Evolutionary conservation across 2,888 invertebrate species (phyloP).

Genomic region (Epinotia bilunana): DNA sequence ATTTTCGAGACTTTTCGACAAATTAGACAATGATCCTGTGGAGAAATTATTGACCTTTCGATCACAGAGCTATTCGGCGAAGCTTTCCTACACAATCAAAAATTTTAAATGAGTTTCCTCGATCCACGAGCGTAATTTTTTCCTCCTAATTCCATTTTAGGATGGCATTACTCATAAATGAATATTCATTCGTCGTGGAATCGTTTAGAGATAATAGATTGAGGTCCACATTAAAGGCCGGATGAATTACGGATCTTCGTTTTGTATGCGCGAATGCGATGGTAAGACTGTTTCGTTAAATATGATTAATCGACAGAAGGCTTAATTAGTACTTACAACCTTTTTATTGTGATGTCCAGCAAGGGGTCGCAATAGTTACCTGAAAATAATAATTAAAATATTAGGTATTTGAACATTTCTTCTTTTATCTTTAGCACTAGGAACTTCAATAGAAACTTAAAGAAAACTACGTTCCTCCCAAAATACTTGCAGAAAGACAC

Average conservation of each 20-base stretch:
- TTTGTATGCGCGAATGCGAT: constrained; percentile 68
- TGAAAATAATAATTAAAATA: constrained; percentile 11
- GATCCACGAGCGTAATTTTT: constrained; percentile 69
- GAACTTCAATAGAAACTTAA: no score
- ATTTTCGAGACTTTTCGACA: constrained; percentile 46
- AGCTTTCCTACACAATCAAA: constrained; percentile 77
- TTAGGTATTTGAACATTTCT: not conserved
- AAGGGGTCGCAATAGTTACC: constrained; percentile 8
- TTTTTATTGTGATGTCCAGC: constrained; percentile 11
- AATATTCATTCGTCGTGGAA: constrained; percentile 82
- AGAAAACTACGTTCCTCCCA: no score
- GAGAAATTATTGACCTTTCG: constrained; percentile 68
- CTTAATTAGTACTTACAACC: constrained; percentile 28
- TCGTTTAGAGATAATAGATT: constrained; percentile 83
- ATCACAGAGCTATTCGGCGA: constrained; percentile 65
- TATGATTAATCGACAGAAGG: constrained; percentile 56
- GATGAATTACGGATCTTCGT: constrained; percentile 75
- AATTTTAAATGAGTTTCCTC: constrained; percentile 79
- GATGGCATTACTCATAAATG: constrained; percentile 80
- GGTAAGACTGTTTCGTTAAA: constrained; percentile 54
- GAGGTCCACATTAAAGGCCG: constrained; percentile 76
- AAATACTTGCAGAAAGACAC: no score
- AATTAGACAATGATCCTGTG: constrained; percentile 54
- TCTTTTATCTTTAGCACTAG: no score
- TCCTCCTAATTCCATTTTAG: constrained; percentile 76